phyloP scores from a whole-genome alignment of 30 jellyfish, hydroid and myxozoan species.

The Kudoa iwatai region DNA sequence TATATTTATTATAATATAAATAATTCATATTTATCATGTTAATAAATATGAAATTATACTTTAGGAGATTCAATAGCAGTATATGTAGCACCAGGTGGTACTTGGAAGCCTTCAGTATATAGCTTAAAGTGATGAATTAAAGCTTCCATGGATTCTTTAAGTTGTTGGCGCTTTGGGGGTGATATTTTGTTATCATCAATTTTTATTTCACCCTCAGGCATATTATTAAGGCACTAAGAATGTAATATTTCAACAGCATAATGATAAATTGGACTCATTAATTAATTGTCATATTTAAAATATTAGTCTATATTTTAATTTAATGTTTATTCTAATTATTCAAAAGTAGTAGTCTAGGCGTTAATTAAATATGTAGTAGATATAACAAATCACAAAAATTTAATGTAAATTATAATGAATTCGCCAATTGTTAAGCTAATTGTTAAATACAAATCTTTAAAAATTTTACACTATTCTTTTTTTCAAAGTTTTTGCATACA shows the following conservation, averaged over 20 bases:
- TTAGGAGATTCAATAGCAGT: conserved; percentile 87
- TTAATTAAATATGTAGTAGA: too few species aligned
- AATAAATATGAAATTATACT: conserved; percentile 5
- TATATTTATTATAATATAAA: conserved; percentile 1
- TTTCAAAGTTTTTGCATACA: too few species aligned
- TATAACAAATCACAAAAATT: too few species aligned
- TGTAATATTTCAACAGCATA: not conserved
- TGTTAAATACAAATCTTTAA: too few species aligned
- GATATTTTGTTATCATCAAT: conserved; percentile 55
- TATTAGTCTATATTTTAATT: too few species aligned
- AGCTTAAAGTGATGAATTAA: conserved; percentile 50
- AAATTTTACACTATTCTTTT: too few species aligned
- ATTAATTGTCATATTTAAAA: not conserved
- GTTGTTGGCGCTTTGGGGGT: conserved; percentile 63
- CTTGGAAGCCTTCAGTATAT: conserved; percentile 68
- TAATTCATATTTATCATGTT: conserved; percentile 1
- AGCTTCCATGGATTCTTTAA: conserved; percentile 63
- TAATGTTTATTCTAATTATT: too few species aligned
- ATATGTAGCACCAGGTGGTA: conserved; percentile 78
- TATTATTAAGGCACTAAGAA: conserved; percentile 24
- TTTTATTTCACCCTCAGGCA: conserved; percentile 72
- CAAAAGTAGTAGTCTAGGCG: too few species aligned
- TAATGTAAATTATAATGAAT: too few species aligned
- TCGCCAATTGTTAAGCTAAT: too few species aligned
- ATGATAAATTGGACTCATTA: not conserved